Evolutionary conservation across 2,113 vertebrate genomes (phyloP), one percentile per base, ranked within the genome.

Genomic region (Nipponia nippon): DNA sequence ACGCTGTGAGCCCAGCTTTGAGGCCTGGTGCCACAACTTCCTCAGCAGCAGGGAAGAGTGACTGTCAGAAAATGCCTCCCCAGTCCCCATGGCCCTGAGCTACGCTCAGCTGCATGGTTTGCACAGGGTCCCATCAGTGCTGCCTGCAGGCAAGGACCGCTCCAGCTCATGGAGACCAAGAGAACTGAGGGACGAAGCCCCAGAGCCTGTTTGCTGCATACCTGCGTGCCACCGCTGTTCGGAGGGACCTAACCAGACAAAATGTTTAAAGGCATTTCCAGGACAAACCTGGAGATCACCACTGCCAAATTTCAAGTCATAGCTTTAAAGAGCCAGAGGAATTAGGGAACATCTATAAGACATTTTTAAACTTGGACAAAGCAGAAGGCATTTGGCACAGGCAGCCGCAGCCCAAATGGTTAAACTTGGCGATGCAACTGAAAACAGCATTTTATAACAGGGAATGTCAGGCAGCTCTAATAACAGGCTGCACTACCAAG

Each of bases 31-130:
- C 32, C 44, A 27, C 46, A 13, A 3, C 1, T 1, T 19, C 36
- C 46, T 36, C 6, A 3, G 55, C 62, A 84, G n/a, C 1, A 0
- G 34, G 30, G 44, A 76, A 18, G 17, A 50, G 4, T 4, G 61
- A 16, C 25, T 55, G 11, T 18, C 1, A 6, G 58, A n/a, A n/a
- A 27, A 18, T 10, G 9, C 11, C 2, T 49, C 52, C 27, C 2
- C 23, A 21, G 27, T 32, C 17, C n/a, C 18, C 0, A 1, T 0
- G 4, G 49, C 32, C 36, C 59, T 16, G 12, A 15, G 32, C 62
- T 4, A 1, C 0, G 0, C 17, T 40, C 1, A 3, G 59, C n/a
- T 13, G 42, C 36, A 15, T 0, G 0, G 16, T n/a, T 53, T 63
- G 38, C 80, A 8, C 52, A 53, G 27, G 27, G 52, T 53, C 52